Conservation (phyloP, 1,140 invertebrate species). For the Drosophila elegans region DNA sequence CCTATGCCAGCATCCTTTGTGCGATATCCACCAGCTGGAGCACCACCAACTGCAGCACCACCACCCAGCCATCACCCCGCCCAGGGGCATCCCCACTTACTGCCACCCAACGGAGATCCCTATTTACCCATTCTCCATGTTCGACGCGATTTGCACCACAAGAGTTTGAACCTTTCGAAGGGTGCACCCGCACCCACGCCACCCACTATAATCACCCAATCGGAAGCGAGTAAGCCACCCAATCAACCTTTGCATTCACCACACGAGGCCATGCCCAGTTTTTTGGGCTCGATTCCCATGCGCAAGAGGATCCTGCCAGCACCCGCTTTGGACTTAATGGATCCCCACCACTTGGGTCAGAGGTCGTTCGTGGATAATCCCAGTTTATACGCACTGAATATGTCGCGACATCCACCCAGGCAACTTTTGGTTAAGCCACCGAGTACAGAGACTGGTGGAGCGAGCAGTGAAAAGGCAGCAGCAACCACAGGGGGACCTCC, state of each 20-base stretch:
- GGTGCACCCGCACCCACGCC: conserved; percentile 40
- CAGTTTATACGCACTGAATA: conserved; percentile 68
- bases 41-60: conserved; percentile 6
- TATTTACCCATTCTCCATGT: conserved; percentile 89
- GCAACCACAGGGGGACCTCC: background rate
- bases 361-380: conserved; percentile 56
- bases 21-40: conserved; percentile 27
- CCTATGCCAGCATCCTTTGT: conserved; percentile 44
- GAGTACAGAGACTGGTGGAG: conserved; percentile 40
- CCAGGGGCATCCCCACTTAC: conserved; percentile 41
- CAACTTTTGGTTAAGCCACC: conserved; percentile 61
- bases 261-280: conserved; percentile 86
- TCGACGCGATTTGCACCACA: conserved; percentile 89
- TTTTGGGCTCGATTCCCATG: conserved; percentile 87
- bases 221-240: conserved; percentile 74
- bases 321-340: conserved; percentile 40
- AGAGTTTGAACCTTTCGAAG: conserved; percentile 81
- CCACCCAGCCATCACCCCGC: conserved; percentile 9
- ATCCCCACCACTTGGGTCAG: conserved; percentile 58
- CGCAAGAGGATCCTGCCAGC: conserved; percentile 85
- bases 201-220: conserved; percentile 75
- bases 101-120: conserved; percentile 72
- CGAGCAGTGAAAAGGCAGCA: conserved; percentile 42
- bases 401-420: conserved; percentile 69
- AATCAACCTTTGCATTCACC: conserved; percentile 80